Base-by-base conservation (phyloP, 2,113 vertebrate species). In the Poecile atricapillus region DNA sequence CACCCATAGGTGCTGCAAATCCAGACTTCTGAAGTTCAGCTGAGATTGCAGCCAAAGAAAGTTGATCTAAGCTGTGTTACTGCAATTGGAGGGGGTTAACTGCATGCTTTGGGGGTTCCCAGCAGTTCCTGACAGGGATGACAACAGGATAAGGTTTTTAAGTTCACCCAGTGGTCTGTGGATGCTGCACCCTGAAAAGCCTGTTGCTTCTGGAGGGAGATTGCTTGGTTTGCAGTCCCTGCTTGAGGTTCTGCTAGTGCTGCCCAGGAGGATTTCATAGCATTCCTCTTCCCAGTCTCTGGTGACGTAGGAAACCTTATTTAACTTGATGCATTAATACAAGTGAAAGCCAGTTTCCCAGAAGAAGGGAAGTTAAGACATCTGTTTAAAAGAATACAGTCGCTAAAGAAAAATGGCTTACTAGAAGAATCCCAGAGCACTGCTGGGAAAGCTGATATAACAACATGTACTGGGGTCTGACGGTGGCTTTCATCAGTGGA, bases 361-460 rank as follows among this genome's bases (percentile, higher is more conserved):
- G 92, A 87, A 91, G 84, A 77, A 64, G 55, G 81, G 91, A 92
- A 89, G 94, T 97, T 83, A 74, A 73, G 95, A 95, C 91, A 37
- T 92, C 93, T 96, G 94, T 93, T 94, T 92, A 74, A 74, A 94
- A 62, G 52, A 53, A 85, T 15, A 49, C 62, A 77, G 83, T 90
- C 81, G 88, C 89, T 96, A 41, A 91, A 90, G 87, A 93, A 67
- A 78, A 94, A 90, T 86, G 69, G 64, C 58, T 94, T 90, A 75
- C 80, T 74, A 64, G 95, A 95, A 88, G 80, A 95, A 90, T 91
- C 79, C 69, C 90, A 76, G 89, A 88, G 62, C 68, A 37, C 49
- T 95, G 83, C 81, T 75, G 93, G 87, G 73, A 92, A 96, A 89
- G 86, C 94, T 47, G 82, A 79, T 87, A 71, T 4, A 33, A 81